These are phyloP conservation scores for Vanessa cardui DNA, from an alignment of 2,888 invertebrate genomes.

Conservation along the genomic window DNA sequence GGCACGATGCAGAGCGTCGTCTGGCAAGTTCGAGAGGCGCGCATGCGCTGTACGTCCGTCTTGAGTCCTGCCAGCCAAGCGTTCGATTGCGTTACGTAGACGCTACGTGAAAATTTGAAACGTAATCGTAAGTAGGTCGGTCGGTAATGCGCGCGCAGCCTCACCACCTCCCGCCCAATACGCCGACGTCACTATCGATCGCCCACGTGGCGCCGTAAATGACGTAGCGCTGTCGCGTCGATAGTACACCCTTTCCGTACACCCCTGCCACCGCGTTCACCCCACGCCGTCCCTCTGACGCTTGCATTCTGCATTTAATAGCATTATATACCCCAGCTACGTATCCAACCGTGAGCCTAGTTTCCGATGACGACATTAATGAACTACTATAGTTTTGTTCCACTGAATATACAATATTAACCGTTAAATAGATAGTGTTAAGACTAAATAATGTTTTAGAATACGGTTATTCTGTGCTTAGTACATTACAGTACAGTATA, in stretches of 20 bases:
- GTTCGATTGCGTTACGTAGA: slow-evolving; percentile 78
- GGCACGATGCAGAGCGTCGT: slow-evolving; percentile 54
- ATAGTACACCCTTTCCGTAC: slow-evolving; percentile 60
- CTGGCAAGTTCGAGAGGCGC: slow-evolving; percentile 49
- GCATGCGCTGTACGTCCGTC: slow-evolving; percentile 54
- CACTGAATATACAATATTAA: neutral
- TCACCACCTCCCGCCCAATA: slow-evolving; percentile 43
- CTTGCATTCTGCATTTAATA: slow-evolving; percentile 58
- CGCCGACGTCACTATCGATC: slow-evolving; percentile 81
- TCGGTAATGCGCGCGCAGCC: slow-evolving; percentile 70
- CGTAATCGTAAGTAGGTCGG: slow-evolving; percentile 79
- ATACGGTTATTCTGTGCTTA: too few relatives aligned
- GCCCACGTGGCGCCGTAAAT: slow-evolving; percentile 79
- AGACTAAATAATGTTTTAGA: too few relatives aligned
- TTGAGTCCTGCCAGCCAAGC: slow-evolving; percentile 45
- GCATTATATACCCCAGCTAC: slow-evolving; percentile 40
- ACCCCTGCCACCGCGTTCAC: slow-evolving; percentile 50
- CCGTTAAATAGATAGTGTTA: too few relatives aligned
- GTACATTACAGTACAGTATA: too few relatives aligned
- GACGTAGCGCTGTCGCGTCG: slow-evolving; percentile 71
- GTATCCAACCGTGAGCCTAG: slow-evolving; percentile 47
- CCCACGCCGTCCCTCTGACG: slow-evolving; percentile 45
- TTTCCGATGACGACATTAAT: slow-evolving; percentile 46
- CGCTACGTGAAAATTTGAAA: slow-evolving; percentile 66
- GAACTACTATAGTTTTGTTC: slow-evolving; percentile 29